Base-by-base conservation (phyloP, 2,888 invertebrate species). In the Agriotes lineatus region DNA sequence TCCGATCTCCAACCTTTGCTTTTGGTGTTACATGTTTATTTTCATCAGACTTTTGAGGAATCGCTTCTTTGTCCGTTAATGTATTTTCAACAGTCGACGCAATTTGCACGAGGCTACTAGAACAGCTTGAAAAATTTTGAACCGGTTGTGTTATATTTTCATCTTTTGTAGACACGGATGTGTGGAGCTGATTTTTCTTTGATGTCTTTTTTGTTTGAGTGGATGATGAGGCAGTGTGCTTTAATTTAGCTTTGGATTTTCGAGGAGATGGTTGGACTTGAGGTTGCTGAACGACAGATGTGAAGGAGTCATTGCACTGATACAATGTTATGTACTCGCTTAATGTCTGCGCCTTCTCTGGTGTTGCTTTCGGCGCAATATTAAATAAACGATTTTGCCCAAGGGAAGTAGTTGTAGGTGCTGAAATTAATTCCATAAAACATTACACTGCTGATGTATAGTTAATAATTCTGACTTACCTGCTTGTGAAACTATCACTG, bases 241-340 rank as follows among this genome's bases (percentile, higher is more conserved):
- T 48, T 25, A 19, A 12, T 22, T 25, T 18, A 0, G 18, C 20
- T 30, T 22, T 37, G 19, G 6, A 1, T 16, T 22, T 50, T 48
- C 10, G 39, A 16, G 58, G 3, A 20, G 35, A 10, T 0, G 30
- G 2, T 12, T 42, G 7, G 4, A 18, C 5, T 14, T 39, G 18
- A 10, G 39, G 22, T 58, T 58, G 57, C 3, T 19, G 22, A 42
- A 20, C 10, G 16, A 19, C 20, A 39, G 61, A 22, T 18, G 57
- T 45, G 16, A 16, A 39, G 12, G 37, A 37, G 33, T 72, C 73
- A 18, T 59, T 65, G 37, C 69, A 67, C 48, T 74, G 69, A 33
- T 74, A 74, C 7, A 73, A 44, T 2, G 72, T 72, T 48, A 76
- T 62, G 54, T 42, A 74, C 37, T 76, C 74, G 18, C 72, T 59